A percentile compares a stretch with the other conserved stretches of the same genome.
These are phyloP conservation scores for Zingel zingel DNA, from an alignment of 2,113 vertebrate genomes.

Conservation along the genomic window DNA sequence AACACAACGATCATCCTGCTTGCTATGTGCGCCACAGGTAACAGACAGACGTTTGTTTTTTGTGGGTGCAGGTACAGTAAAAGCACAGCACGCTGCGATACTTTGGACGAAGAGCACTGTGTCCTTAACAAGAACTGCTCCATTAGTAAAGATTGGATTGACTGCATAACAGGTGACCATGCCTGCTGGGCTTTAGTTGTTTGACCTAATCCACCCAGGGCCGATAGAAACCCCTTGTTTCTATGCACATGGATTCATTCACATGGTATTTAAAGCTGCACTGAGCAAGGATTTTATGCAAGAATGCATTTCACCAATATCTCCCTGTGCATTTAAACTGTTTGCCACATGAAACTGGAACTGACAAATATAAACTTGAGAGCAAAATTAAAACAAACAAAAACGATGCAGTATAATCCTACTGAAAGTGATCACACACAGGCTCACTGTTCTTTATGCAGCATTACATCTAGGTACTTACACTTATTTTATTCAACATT, in stretches of 20 bases:
- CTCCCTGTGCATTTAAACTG: neutral
- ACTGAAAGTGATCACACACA: neutral
- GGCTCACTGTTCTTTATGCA: neutral
- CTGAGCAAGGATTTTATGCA: neutral
- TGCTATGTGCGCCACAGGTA: conserved; percentile 45
- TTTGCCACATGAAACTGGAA: conserved; percentile 7
- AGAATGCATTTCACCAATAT: neutral
- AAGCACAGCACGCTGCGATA: conserved; percentile 12
- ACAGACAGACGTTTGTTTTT: conserved; percentile 44
- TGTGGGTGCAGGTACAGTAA: conserved; percentile 20
- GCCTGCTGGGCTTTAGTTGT: conserved; percentile 9
- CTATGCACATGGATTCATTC: neutral
- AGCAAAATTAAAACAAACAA: neutral
- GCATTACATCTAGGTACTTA: neutral
- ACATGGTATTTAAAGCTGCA: neutral
- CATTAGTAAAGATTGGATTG: conserved; percentile 27
- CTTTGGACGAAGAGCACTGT: conserved; percentile 19
- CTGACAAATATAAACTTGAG: neutral
- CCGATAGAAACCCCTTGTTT: neutral
- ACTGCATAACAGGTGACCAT: neutral
- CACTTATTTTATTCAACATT: neutral
- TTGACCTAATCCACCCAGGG: conserved; percentile 6
- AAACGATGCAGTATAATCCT: neutral
- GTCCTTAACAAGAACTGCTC: conserved; percentile 40
- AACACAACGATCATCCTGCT: conserved; percentile 36